Percentiles rank a stretch among this genome's conserved stretches.
These are phyloP conservation scores for Chloroclystis v-ata DNA, from an alignment of 2,888 invertebrate genomes.

Conservation along the genomic window DNA sequence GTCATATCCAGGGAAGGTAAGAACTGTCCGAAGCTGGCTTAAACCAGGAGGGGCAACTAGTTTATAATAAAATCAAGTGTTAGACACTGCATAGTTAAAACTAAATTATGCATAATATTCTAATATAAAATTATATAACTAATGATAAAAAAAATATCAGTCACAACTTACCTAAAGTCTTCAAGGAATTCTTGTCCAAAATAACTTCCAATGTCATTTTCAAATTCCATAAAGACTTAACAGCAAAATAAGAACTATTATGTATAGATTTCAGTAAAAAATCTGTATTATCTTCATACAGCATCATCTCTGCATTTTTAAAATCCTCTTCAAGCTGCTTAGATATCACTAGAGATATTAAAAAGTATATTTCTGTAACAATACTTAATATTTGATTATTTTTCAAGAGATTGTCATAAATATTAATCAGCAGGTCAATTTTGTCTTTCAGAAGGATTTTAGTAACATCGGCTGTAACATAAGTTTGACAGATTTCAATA, in stretches of 20 bases:
- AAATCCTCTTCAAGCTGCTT: conserved; percentile 63
- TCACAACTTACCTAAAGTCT: conserved; percentile 47
- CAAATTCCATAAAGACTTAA: conserved; percentile 80
- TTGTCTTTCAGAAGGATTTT: conserved; percentile 71
- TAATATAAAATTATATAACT: too few relatives aligned
- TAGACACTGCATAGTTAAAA: too few relatives aligned
- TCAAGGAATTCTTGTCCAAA: conserved; percentile 81
- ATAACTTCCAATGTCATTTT: conserved; percentile 72
- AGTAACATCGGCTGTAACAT: conserved; percentile 56
- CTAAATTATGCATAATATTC: too few relatives aligned
- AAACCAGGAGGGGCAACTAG: too few relatives aligned
- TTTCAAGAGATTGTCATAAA: conserved; percentile 79
- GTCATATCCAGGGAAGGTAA: too few relatives aligned
- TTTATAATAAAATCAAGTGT: too few relatives aligned
- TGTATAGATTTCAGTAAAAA: conserved; percentile 73
- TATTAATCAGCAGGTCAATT: conserved; percentile 73
- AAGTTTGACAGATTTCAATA: conserved; percentile 39
- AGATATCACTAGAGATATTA: conserved; percentile 80
- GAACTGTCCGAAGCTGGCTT: too few relatives aligned
- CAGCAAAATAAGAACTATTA: conserved; percentile 88
- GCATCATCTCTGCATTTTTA: conserved; percentile 36
- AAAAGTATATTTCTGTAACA: conserved; percentile 83
- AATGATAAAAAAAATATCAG: not conserved
- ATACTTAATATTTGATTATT: conserved; percentile 81
- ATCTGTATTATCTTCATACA: conserved; percentile 40